Evolutionary conservation across 2,113 vertebrate genomes (phyloP).

Genomic region (Pachycephala philippinensis): DNA sequence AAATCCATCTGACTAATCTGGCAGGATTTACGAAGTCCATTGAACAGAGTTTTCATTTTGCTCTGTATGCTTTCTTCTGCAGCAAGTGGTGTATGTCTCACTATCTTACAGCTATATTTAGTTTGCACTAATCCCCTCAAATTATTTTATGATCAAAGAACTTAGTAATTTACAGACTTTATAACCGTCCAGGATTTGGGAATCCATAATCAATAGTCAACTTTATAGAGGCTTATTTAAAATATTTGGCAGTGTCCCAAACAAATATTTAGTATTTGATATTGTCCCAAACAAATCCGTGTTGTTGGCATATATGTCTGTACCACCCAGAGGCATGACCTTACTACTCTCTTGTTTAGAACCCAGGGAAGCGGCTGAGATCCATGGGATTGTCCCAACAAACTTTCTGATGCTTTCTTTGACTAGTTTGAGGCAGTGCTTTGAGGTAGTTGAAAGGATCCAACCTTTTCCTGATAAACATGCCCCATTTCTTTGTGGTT

Average conservation of each 20-base stretch:
- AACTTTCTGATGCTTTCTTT: neutral
- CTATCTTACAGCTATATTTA: neutral
- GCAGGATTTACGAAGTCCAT: neutral
- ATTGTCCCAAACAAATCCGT: neutral
- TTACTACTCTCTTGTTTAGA: neutral
- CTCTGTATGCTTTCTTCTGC: neutral
- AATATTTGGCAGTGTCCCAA: neutral
- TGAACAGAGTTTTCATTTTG: neutral
- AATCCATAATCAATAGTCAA: neutral
- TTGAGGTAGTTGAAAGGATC: neutral
- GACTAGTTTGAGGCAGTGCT: neutral
- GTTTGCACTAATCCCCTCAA: neutral
- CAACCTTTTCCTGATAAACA: fast-evolving
- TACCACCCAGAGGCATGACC: neutral
- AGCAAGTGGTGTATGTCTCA: neutral
- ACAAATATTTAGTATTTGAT: neutral
- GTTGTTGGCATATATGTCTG: neutral
- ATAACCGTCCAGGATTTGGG: neutral
- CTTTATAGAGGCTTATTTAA: neutral
- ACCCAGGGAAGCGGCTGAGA: neutral
- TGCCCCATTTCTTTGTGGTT: neutral
- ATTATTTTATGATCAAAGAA: neutral
- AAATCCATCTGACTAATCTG: neutral
- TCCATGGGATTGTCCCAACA: neutral
- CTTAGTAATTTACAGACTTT: neutral